Base-by-base conservation (phyloP, 2,888 invertebrate genomes). In the Campoplex capitator region DNA sequence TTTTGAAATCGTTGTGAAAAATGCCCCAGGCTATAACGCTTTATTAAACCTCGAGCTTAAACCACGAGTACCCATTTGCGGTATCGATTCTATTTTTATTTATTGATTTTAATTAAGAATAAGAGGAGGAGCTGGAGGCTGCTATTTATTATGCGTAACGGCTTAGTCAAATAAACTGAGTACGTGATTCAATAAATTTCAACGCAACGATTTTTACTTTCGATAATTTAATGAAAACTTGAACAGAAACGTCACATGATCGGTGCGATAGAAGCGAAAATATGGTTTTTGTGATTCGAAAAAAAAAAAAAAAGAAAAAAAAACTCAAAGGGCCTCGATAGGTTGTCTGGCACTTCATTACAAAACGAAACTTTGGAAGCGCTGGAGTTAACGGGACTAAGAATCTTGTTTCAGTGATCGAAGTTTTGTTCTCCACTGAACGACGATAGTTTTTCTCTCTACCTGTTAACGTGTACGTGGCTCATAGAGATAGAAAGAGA, bases 1-100 rank as follows among this genome's bases (percentile, higher is more conserved):
- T 56, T 23, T 54, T 58, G 35, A 68, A 67, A 71, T 70, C 62
- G 32, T 76, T 48, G 42, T 79, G 65, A 86, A 88, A 89, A 87
- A 87, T 84, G 82, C 82, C 75, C 76, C 45, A 73, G 78, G 73
- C 70, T 81, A 75, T 78, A 54, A 76, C 83, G 83, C 85, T 88
- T 85, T 82, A 48, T 76, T 48, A 65, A 51, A 42, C 58, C 58
- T 18, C 87, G 84, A 83, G 67, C 35, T 56, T 54, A 38, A 71
- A 81, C 42, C 23, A 38, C 16, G 45, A 67, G 75, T 67, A 70
- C 65, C 48, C 38, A 56, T 68, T 82, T 67, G 65, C 23, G 23
- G 73, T 48, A 62, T 81, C 23, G 48, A 65, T 51, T 65, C 11
- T 48, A 45, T 65, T 62, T 65, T 62, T 56, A 58, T 56, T 75